These are phyloP conservation scores for Microtus californicus DNA, from an alignment of 2,797 vertebrate species.

Conservation along the genomic window DNA sequence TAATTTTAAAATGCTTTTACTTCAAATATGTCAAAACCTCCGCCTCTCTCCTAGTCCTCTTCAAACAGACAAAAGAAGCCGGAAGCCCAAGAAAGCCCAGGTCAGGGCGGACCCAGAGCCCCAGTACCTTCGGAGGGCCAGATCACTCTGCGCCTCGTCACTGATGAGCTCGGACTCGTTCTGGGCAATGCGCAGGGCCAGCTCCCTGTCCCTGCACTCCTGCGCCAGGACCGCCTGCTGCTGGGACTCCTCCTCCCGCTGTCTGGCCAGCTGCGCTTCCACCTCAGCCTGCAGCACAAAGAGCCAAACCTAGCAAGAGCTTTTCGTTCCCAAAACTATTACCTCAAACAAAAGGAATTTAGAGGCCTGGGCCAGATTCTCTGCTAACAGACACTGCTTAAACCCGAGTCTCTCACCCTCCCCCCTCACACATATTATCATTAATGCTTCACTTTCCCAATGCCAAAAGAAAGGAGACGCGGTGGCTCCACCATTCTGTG, in stretches of 20 bases:
- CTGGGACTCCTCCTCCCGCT: conserved; percentile 92
- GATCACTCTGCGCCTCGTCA: conserved; percentile 91
- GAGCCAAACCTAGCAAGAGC: not conserved
- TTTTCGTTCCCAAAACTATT: not conserved
- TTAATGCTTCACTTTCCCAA: not conserved
- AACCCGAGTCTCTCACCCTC: not conserved
- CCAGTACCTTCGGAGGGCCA: conserved; percentile 92
- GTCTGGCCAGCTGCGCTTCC: conserved; percentile 93
- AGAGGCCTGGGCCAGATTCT: not conserved
- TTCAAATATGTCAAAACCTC: not conserved
- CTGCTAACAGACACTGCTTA: not conserved
- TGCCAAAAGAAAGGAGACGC: not conserved
- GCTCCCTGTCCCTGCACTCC: conserved; percentile 95
- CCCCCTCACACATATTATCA: not conserved
- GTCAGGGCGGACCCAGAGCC: not conserved
- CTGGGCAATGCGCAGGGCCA: conserved; percentile 96
- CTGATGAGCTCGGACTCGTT: conserved; percentile 96
- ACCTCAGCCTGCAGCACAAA: conserved; percentile 91
- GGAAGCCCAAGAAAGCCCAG: not conserved
- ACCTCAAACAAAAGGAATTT: not conserved
- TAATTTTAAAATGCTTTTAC: conserved; percentile 9
- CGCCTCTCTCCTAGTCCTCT: not conserved
- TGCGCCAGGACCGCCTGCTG: conserved; percentile 94
- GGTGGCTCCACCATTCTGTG: not conserved
- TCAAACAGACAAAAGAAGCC: not conserved